Conservation (phyloP, 2,888 invertebrate genomes). For the Acrocyrtus sp. region DNA sequence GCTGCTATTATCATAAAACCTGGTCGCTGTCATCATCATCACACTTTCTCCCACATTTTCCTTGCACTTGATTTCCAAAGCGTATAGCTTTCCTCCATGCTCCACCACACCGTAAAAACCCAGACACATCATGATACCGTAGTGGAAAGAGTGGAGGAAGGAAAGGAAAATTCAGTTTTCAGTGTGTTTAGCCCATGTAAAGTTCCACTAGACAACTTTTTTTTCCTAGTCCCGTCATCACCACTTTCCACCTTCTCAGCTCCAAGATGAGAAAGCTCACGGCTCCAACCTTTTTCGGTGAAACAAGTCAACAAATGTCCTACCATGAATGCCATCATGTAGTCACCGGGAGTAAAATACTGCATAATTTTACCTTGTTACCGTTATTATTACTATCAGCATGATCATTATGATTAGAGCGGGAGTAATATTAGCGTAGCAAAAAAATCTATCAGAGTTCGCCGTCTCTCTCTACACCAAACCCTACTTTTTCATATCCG, state of each 20-base stretch:
- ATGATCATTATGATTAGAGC: slow-evolving; percentile 4
- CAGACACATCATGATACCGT: too few relatives aligned
- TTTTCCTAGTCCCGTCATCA: too few relatives aligned
- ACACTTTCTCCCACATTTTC: neutral
- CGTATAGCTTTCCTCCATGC: neutral
- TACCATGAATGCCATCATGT: neutral
- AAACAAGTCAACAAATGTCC: neutral
- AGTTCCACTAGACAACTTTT: neutral
- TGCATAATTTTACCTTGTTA: slow-evolving; percentile 13
- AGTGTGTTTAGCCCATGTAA: slow-evolving; percentile 8
- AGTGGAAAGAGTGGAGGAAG: slow-evolving; percentile 3
- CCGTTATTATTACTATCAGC: slow-evolving; percentile 12
- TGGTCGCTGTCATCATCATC: neutral
- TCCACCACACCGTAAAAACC: neutral
- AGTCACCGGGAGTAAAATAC: slow-evolving; percentile 11
- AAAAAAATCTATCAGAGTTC: neutral
- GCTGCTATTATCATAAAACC: slow-evolving; percentile 26
- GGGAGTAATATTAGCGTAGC: too few relatives aligned
- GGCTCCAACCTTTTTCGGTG: neutral
- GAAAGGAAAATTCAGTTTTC: slow-evolving; percentile 16
- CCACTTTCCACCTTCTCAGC: neutral
- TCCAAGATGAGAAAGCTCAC: neutral
- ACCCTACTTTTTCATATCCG: neutral
- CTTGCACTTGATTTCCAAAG: neutral
- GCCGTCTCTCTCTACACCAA: neutral